Percentiles rank a stretch among this genome's conserved stretches.
Conservation (phyloP, 2,113 vertebrate genomes). For the Malurus cyaneus region DNA sequence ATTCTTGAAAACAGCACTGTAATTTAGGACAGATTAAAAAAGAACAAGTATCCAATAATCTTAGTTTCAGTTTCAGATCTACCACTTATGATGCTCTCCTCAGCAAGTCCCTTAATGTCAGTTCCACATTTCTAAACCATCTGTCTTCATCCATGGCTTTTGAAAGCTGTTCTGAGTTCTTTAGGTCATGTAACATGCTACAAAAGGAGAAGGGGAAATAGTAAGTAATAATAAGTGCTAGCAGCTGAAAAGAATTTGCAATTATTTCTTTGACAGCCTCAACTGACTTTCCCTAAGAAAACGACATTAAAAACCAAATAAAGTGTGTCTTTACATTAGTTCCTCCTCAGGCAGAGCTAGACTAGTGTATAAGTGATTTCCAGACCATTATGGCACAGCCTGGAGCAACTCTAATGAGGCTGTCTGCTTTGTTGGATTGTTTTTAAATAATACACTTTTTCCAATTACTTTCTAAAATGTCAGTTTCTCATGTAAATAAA, state of each 20-base stretch:
- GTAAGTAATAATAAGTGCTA: not conserved
- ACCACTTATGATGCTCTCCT: not conserved
- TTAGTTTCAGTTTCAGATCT: not conserved
- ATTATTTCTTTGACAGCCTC: not conserved
- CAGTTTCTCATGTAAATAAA: not conserved
- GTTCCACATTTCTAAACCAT: not conserved
- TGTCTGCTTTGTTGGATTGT: not conserved
- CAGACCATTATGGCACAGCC: not conserved
- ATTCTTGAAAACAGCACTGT: not conserved
- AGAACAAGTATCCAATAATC: not conserved
- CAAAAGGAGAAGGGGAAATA: not conserved
- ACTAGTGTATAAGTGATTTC: not conserved
- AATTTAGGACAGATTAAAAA: not conserved
- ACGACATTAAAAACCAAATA: not conserved
- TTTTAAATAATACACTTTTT: not conserved
- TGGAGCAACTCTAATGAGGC: not conserved
- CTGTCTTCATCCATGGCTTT: not conserved
- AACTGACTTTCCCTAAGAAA: not conserved
- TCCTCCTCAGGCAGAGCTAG: not conserved
- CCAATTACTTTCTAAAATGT: slow-evolving; percentile 5
- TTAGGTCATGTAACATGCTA: not conserved
- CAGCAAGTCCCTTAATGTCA: not conserved
- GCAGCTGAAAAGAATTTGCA: not conserved
- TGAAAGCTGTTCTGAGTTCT: not conserved
- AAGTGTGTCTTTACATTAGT: not conserved